phyloP scores from a whole-genome alignment of 2,113 vertebrate species.

The Sebastes schlegelii region DNA sequence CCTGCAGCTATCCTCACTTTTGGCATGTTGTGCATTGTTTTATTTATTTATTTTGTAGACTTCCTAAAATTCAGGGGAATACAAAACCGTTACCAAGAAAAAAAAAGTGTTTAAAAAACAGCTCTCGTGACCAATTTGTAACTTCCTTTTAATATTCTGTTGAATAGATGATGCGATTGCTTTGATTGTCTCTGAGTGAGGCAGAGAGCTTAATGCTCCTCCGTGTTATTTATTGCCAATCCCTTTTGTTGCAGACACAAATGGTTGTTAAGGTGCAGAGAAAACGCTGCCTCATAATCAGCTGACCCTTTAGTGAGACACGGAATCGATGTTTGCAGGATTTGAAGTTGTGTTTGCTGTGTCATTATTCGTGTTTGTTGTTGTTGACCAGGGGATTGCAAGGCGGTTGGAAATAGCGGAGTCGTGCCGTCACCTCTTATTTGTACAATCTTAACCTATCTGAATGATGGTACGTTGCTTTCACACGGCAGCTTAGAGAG shows the following conservation, averaged over 20 bases:
- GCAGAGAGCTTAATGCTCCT: background rate
- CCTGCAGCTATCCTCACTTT: background rate
- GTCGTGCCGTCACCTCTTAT: background rate
- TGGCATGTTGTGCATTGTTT: background rate
- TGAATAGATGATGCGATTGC: background rate
- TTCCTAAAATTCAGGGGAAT: background rate
- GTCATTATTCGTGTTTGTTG: conserved; percentile 10
- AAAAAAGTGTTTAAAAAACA: no score
- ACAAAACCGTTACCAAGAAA: background rate
- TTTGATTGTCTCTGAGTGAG: background rate
- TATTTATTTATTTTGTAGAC: background rate
- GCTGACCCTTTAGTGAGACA: conserved; percentile 14
- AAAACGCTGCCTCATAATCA: conserved; percentile 16
- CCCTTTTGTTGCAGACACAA: background rate
- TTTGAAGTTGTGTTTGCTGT: conserved; percentile 21
- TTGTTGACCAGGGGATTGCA: background rate
- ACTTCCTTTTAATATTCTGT: no score
- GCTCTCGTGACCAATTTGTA: no score
- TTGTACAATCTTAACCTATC: background rate
- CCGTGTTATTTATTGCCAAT: background rate
- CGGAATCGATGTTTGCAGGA: conserved; percentile 20
- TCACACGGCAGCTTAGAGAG: background rate
- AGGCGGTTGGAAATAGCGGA: background rate
- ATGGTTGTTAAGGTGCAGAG: conserved; percentile 8
- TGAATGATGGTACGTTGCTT: background rate